Evolutionary conservation across 2,888 invertebrate species (phyloP).

Genomic region (Empis stercorea): DNA sequence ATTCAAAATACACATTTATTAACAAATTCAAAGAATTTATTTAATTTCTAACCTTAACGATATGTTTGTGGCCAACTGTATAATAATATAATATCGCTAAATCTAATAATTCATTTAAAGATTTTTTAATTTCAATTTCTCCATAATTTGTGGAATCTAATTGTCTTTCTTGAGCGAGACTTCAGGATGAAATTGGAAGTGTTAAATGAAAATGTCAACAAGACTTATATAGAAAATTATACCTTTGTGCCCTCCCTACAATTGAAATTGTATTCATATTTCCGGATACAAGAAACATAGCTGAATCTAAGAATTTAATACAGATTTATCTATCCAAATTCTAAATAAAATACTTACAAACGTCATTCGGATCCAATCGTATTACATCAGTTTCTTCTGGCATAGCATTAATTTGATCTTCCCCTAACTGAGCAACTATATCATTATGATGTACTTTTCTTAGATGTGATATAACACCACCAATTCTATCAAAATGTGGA

Average conservation of each 20-base stretch:
- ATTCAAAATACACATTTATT: background rate
- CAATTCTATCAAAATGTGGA: conserved; percentile 33
- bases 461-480: conserved; percentile 34
- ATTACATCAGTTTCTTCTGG: conserved; percentile 6
- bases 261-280: conserved; percentile 27
- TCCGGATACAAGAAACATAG: conserved; percentile 27
- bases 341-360: conserved; percentile 12
- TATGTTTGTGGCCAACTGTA: conserved; percentile 34
- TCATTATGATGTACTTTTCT: conserved; percentile 30
- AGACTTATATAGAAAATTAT: background rate
- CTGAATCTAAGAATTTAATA: conserved; percentile 20
- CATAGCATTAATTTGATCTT: conserved; percentile 2
- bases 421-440: conserved; percentile 26
- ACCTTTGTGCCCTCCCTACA: conserved; percentile 26
- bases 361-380: conserved; percentile 12
- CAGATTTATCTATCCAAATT: conserved; percentile 1
- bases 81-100: conserved; percentile 32
- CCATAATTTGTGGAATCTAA: conserved; percentile 16
- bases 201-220: background rate
- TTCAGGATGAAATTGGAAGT: background rate
- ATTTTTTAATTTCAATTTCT: conserved; percentile 20
- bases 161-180: conserved; percentile 4
- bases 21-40: background rate
- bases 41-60: conserved; percentile 24
- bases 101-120: conserved; percentile 31